Base-by-base conservation (phyloP, 1,140 invertebrate genomes). In the Drosophila bocki region DNA sequence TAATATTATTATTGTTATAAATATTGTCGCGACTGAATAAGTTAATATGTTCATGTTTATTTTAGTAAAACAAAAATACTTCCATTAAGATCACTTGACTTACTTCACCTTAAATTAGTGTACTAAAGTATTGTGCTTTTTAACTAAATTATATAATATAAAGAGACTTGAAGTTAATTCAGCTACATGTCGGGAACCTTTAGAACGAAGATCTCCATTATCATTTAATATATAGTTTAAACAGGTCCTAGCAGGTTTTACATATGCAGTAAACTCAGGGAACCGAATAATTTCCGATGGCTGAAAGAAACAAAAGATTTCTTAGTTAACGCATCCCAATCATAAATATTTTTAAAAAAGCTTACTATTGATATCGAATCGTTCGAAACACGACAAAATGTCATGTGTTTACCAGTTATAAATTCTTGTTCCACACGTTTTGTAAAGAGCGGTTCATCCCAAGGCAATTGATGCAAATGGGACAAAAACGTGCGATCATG, bases 401-500 rank as follows among this genome's bases (percentile, higher is more conserved):
- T 92, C 92, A 93, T 93, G 45, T 93, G 92, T 53, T 92, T 95
- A 9, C 96, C 96, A 35, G 94, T 94, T 83, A 96, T 96, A 35
- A 97, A 94, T n/a, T 94, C 95, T 42, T 95, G 94, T 83, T 97
- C 96, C 45, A 97, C 96, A 9, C 95, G 94, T 71, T 95, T 95
- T 0, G 96, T 96, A 5, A 97, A 93, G 19, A 96, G 92, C 1
- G 95, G 94, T 45, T 97, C 96, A 7, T 94, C 94, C 95, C 96
- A 97, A 2, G 96, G 96, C 75, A 97, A 93, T 62, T 96, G 95
- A 61, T 95, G 94, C 61, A 97, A 93, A 91, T 97, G 96, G 3
- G 95, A 94, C 58, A 96, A 94, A 78, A 97, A 95, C 2, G 95
- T 95, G 54, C 95, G 95, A 93, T 96, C 96, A 65, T 94, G 93